These are phyloP conservation scores for human (Homo sapiens) DNA, from an alignment of 2,113 vertebrate species.

Conservation along the genomic window GRCh38 chr11:133206001-133206500, in stretches of 20 bases:
- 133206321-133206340: neutral
- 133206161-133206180: neutral
- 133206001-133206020: neutral
- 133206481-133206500: neutral
- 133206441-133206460: neutral
- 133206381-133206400: neutral
- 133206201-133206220: neutral
- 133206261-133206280: neutral
- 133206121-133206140: neutral
- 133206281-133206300: neutral
- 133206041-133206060: neutral
- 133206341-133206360: neutral
- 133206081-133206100: neutral
- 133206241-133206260: neutral
- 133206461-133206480: neutral
- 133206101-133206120: neutral
- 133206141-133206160: neutral
- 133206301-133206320: neutral
- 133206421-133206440: neutral
- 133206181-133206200: neutral
- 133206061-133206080: neutral
- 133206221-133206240: neutral
- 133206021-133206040: neutral
- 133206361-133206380: neutral
- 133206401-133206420: slow-evolving; percentile 18